Evolutionary conservation across 2,888 invertebrate species (phyloP).

Genomic region (Strigamia maritima): DNA sequence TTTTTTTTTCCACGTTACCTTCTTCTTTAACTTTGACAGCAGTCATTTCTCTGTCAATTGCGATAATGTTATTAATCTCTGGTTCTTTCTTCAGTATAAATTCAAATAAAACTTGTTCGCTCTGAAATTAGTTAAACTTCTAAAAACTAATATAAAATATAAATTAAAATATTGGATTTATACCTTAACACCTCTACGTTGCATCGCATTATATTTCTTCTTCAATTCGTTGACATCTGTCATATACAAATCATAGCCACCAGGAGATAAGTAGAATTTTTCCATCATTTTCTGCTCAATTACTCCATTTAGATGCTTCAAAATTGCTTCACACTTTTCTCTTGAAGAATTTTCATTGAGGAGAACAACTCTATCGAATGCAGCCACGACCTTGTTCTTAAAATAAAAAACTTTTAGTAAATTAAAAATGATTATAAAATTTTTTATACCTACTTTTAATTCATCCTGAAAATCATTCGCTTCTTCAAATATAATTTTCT

Average conservation of each 20-base stretch:
- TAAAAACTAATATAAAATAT: neutral
- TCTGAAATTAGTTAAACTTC: neutral
- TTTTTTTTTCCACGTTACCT: neutral
- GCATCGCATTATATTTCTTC: neutral
- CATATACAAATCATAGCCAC: neutral
- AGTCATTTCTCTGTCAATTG: neutral
- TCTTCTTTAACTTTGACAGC: neutral
- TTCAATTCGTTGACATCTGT: neutral
- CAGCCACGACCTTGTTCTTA: neutral
- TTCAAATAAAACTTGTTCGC: neutral
- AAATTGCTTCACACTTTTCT: neutral
- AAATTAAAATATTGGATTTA: neutral
- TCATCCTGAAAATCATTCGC: neutral
- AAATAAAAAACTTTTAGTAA: neutral
- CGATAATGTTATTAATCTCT: neutral
- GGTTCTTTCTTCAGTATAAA: neutral
- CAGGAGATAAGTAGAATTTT: neutral
- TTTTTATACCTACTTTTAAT: neutral
- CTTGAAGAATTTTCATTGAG: neutral
- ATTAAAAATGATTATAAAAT: no score
- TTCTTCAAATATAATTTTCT: conserved; percentile 28
- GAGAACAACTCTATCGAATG: neutral
- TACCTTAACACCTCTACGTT: neutral
- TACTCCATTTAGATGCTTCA: neutral
- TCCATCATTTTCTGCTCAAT: neutral